Conservation (phyloP, 2,888 invertebrate species). For the Julus scandinavius region DNA sequence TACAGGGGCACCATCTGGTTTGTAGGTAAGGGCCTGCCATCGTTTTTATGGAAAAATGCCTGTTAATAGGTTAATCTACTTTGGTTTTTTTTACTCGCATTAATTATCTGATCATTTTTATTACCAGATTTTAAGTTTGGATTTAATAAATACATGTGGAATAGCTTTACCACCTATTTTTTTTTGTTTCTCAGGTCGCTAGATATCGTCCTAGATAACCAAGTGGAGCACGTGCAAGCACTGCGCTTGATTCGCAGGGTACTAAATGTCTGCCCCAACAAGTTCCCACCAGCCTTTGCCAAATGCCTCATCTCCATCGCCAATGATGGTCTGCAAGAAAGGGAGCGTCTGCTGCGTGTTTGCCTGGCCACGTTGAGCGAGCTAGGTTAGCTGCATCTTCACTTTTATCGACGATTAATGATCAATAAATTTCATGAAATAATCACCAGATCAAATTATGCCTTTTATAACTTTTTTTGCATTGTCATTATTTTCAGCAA, state of each 20-base stretch:
- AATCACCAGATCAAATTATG: background rate
- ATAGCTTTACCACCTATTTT: too few species aligned
- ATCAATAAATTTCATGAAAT: background rate
- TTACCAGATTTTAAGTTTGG: too few species aligned
- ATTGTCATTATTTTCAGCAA: slow-evolving; percentile 69
- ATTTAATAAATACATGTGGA: too few species aligned
- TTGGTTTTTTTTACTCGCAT: too few species aligned
- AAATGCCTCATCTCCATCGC: slow-evolving; percentile 85
- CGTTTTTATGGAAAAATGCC: too few species aligned
- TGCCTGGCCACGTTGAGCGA: slow-evolving; percentile 90
- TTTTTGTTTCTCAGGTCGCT: slow-evolving; percentile 75
- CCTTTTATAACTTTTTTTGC: background rate
- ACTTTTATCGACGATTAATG: background rate
- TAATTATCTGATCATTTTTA: too few species aligned
- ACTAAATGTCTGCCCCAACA: slow-evolving; percentile 73
- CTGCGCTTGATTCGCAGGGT: slow-evolving; percentile 83
- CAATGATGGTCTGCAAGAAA: slow-evolving; percentile 80
- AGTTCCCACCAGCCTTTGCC: slow-evolving; percentile 80
- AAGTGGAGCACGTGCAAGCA: slow-evolving; percentile 86
- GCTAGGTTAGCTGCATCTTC: slow-evolving; percentile 73
- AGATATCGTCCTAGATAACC: slow-evolving; percentile 86
- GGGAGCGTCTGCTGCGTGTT: slow-evolving; percentile 84
- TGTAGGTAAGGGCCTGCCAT: slow-evolving; percentile 69
- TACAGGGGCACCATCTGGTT: slow-evolving; percentile 86
- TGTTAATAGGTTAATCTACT: too few species aligned